Percentiles rank a stretch among this genome's conserved stretches.
phyloP scores from a whole-genome alignment of 2,113 vertebrate species.

The Myotis lucifugus region DNA sequence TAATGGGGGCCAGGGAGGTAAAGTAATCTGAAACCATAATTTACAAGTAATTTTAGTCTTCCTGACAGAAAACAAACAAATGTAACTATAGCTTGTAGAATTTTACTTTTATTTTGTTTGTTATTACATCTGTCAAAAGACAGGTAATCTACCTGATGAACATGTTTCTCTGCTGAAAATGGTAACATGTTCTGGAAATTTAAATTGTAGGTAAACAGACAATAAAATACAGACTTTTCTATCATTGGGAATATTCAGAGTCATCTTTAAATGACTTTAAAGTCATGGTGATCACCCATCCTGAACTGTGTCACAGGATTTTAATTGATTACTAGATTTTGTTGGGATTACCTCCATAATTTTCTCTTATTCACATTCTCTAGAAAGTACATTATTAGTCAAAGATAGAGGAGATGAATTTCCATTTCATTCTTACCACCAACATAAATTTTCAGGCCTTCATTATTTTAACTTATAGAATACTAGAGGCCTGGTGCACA shows the following conservation, averaged over 20 bases:
- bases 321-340: constrained; percentile 1
- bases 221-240: background rate
- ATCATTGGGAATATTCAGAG: background rate
- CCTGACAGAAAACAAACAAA: constrained; percentile 18
- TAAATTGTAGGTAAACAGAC: background rate
- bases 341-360: constrained; percentile 23
- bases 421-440: constrained; percentile 29
- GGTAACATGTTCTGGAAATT: background rate
- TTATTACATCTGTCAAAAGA: background rate
- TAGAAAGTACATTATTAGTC: background rate
- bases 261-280: background rate
- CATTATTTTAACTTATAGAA: background rate
- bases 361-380: background rate
- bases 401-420: constrained; percentile 10
- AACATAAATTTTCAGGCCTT: constrained; percentile 22
- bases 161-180: background rate
- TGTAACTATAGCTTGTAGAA: background rate
- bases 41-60: constrained; percentile 67
- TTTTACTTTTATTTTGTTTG: constrained; percentile 31
- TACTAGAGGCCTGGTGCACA: too few relatives aligned
- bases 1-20: constrained; percentile 51
- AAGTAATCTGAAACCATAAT: constrained; percentile 70
- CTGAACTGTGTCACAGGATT: background rate
- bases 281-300: background rate
- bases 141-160: background rate